Evolutionary conservation across 1,140 invertebrate species (phyloP).

Genomic region (Zelostemma sp.): DNA sequence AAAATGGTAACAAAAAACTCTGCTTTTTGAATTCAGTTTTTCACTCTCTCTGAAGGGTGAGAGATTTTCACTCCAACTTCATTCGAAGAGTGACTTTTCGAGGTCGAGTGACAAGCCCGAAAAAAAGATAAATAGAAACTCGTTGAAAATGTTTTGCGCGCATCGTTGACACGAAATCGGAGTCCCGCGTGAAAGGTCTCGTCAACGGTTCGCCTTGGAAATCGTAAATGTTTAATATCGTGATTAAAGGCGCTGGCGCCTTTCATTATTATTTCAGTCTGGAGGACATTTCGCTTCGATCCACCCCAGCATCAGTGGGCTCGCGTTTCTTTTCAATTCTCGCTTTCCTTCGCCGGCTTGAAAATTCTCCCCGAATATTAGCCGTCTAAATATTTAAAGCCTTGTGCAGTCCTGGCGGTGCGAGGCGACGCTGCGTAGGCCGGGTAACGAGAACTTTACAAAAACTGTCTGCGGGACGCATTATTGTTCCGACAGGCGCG

Average conservation of each 20-base stretch:
- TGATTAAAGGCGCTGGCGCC: conserved; percentile 69
- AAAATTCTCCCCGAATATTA: conserved; percentile 67
- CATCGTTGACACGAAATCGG: conserved; percentile 42
- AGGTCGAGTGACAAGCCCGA: too few relatives aligned
- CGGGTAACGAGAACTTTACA: conserved; percentile 48
- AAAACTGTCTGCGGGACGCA: conserved; percentile 57
- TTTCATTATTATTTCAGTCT: conserved; percentile 71
- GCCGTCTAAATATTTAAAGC: conserved; percentile 68
- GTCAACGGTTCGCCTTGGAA: conserved; percentile 47
- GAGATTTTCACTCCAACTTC: too few relatives aligned
- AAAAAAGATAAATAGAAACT: conserved; percentile 8
- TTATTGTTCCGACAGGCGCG: conserved; percentile 59
- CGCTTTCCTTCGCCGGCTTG: conserved; percentile 57
- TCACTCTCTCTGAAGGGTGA: too few relatives aligned
- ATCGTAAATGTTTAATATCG: conserved; percentile 72
- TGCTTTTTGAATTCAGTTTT: too few relatives aligned
- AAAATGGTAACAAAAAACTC: too few relatives aligned
- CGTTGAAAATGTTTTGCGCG: conserved; percentile 34
- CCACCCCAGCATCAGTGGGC: conserved; percentile 46
- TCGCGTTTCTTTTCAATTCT: conserved; percentile 65
- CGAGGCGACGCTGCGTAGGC: conserved; percentile 25
- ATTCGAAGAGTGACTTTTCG: too few relatives aligned
- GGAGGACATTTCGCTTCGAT: conserved; percentile 62
- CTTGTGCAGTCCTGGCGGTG: conserved; percentile 30
- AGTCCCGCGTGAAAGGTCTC: conserved; percentile 40